Percentiles rank a stretch among this genome's conserved stretches.
phyloP scores from a whole-genome alignment of 2,888 invertebrate genomes.

The Eurytoma adleriae region DNA sequence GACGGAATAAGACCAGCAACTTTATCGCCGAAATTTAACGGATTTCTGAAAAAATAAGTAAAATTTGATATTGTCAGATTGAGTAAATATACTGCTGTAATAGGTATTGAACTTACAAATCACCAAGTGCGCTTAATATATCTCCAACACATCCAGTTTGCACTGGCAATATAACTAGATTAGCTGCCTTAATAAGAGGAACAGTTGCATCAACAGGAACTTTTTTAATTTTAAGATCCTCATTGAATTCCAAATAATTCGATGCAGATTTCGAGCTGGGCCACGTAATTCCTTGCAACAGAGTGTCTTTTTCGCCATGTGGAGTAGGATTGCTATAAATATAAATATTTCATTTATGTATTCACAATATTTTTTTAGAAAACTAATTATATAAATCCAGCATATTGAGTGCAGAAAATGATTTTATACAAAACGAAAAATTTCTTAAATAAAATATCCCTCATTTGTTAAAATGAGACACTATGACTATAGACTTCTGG shows the following conservation, averaged over 20 bases:
- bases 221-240: constrained; percentile 16
- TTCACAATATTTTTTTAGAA: too few relatives aligned
- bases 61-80: too few relatives aligned
- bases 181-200: not conserved
- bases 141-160: constrained; percentile 24
- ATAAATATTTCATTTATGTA: not conserved
- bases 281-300: constrained; percentile 35
- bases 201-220: not conserved
- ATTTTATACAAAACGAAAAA: too few relatives aligned
- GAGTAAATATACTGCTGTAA: too few relatives aligned
- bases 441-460: too few relatives aligned
- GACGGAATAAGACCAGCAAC: too few relatives aligned
- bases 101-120: constrained; percentile 2
- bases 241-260: constrained; percentile 17
- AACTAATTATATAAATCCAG: too few relatives aligned
- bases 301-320: not conserved
- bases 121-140: not conserved
- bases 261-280: not conserved
- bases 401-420: too few relatives aligned
- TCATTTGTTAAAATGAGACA: too few relatives aligned
- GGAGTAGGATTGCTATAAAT: constrained; percentile 38
- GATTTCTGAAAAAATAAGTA: too few relatives aligned
- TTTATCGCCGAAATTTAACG: too few relatives aligned
- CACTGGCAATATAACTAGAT: constrained; percentile 9
- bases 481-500: too few relatives aligned